Percentiles rank a stretch among this genome's conserved stretches.
phyloP scores from a whole-genome alignment of 2,113 vertebrate genomes.

The Fukomys damarensis region DNA sequence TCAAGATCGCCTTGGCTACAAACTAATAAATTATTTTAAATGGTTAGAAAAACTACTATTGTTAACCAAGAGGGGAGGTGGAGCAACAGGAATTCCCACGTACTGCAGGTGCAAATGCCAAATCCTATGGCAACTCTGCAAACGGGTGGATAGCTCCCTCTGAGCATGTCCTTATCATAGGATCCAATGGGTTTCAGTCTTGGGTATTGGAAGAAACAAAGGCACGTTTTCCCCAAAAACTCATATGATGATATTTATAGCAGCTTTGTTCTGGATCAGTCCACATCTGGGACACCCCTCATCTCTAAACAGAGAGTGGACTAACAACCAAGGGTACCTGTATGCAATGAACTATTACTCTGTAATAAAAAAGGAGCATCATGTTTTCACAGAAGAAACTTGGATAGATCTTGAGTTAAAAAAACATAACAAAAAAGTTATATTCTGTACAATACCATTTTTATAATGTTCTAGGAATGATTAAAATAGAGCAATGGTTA shows the following conservation, averaged over 20 bases:
- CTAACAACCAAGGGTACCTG: background rate
- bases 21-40: constrained; percentile 15
- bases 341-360: background rate
- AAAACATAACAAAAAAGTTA: background rate
- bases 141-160: background rate
- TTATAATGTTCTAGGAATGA: background rate
- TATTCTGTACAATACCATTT: background rate
- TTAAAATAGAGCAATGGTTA: background rate
- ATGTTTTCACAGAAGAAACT: background rate
- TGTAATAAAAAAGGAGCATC: background rate
- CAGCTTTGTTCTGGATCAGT: background rate
- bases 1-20: background rate
- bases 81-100: background rate
- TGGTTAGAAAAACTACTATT: background rate
- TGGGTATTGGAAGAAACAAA: background rate
- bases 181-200: background rate
- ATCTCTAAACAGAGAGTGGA: background rate
- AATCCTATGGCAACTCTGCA: background rate
- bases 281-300: background rate
- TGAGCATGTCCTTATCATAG: background rate
- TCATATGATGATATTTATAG: background rate
- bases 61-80: background rate
- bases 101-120: background rate
- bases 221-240: background rate
- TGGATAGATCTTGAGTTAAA: background rate